These are phyloP conservation scores for Sardinella longiceps DNA, from an alignment of 2,797 vertebrate species.

Conservation along the genomic window DNA sequence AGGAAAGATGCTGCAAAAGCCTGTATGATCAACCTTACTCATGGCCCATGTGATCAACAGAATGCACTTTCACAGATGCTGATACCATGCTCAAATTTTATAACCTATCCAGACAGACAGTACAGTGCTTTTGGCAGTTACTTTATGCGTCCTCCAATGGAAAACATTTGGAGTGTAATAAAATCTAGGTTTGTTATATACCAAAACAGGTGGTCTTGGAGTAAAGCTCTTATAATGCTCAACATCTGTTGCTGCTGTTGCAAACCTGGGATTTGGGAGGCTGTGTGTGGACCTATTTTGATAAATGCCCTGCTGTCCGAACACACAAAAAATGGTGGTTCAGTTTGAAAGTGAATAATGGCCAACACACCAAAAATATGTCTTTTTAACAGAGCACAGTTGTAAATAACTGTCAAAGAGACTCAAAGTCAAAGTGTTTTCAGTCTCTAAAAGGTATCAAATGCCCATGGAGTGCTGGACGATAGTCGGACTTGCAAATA, in stretches of 20 bases:
- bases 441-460: not conserved
- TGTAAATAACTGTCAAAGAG: conserved; percentile 12
- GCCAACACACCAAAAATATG: not conserved
- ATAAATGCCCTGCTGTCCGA: not conserved
- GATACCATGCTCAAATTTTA: not conserved
- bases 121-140: not conserved
- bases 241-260: conserved; percentile 9
- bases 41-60: not conserved
- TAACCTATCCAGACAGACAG: not conserved
- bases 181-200: not conserved
- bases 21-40: not conserved
- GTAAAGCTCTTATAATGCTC: not conserved
- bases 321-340: not conserved
- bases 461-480: not conserved
- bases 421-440: not conserved
- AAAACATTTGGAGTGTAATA: conserved; percentile 5
- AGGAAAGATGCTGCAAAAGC: not conserved
- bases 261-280: not conserved
- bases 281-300: not conserved
- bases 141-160: not conserved
- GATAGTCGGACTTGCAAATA: not conserved
- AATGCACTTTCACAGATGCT: not conserved
- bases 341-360: not conserved
- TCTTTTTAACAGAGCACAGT: not conserved
- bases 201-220: not conserved